Percentiles rank a stretch among this genome's conserved stretches.
Evolutionary conservation across 2,113 vertebrate species (phyloP).

Genomic region (Desmodus rotundus): DNA sequence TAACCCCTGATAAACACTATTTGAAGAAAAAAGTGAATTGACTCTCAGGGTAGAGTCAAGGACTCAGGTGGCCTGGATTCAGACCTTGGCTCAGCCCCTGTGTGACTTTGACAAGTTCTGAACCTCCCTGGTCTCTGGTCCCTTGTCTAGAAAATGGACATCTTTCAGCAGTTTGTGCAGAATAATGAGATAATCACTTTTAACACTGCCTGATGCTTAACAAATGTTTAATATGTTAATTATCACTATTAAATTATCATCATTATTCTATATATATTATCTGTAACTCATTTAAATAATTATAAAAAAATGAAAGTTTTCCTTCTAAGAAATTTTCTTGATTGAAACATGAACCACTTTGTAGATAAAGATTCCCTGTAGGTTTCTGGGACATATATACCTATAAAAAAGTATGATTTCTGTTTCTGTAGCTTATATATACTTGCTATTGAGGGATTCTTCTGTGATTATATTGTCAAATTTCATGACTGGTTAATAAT

Average conservation of each 20-base stretch:
- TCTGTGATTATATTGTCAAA: constrained; percentile 5
- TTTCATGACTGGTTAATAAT: not conserved
- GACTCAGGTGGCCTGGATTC: not conserved
- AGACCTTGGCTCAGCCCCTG: not conserved
- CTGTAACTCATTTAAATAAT: not conserved
- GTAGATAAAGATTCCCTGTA: not conserved
- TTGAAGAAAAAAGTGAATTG: constrained; percentile 20
- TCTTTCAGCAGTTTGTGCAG: not conserved
- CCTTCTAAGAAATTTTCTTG: not conserved
- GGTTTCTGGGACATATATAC: not conserved
- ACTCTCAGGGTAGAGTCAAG: not conserved
- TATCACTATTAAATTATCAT: not conserved
- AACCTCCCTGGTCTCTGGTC: not conserved
- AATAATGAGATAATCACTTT: not conserved
- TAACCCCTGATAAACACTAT: not conserved
- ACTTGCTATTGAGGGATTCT: not conserved
- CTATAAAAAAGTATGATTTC: not conserved
- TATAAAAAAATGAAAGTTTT: not conserved
- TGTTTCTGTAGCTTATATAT: not conserved
- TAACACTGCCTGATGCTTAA: not conserved
- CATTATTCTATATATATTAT: not conserved
- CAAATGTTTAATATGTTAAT: constrained; percentile 20
- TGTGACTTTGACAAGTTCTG: constrained; percentile 35
- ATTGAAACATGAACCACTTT: not conserved
- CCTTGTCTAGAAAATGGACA: not conserved